Conservation (phyloP, 2,113 vertebrate species). For the Microcebus jonahi region DNA sequence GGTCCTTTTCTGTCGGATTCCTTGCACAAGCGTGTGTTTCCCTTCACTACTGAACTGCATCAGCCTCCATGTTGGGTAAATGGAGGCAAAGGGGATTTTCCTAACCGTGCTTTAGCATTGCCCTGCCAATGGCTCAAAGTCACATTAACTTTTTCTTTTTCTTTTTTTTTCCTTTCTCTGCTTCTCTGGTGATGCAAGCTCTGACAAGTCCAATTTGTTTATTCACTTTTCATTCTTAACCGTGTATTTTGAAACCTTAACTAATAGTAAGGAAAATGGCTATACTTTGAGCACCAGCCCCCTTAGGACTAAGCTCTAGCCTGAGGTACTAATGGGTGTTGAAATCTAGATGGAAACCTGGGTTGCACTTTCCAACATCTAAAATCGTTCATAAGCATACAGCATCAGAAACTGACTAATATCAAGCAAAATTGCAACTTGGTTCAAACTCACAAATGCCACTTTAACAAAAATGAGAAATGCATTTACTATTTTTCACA, state of each 20-base stretch:
- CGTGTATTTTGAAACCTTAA: conserved; percentile 70
- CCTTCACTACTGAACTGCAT: not conserved
- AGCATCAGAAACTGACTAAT: not conserved
- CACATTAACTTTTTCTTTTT: not conserved
- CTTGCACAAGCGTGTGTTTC: not conserved
- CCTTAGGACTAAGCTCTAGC: not conserved
- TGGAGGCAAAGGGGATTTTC: not conserved
- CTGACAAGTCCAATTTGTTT: conserved; percentile 79
- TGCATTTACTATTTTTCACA: not conserved
- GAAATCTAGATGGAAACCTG: conserved; percentile 38
- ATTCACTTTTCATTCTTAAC: conserved; percentile 79
- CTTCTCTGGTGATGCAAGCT: conserved; percentile 49
- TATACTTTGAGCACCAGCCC: conserved; percentile 38
- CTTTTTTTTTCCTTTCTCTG: conserved; percentile 54
- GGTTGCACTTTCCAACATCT: not conserved
- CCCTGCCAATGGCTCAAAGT: conserved; percentile 24
- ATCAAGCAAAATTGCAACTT: not conserved
- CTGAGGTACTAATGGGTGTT: conserved; percentile 19
- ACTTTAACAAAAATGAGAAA: not conserved
- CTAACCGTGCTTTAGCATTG: not conserved
- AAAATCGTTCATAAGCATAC: conserved; percentile 21
- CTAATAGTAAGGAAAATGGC: conserved; percentile 70
- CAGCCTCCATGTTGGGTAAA: not conserved
- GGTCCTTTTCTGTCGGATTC: not conserved
- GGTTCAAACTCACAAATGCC: not conserved